These are phyloP conservation scores for Remorina albescens DNA, from an alignment of 2,797 vertebrate genomes.

Conservation along the genomic window DNA sequence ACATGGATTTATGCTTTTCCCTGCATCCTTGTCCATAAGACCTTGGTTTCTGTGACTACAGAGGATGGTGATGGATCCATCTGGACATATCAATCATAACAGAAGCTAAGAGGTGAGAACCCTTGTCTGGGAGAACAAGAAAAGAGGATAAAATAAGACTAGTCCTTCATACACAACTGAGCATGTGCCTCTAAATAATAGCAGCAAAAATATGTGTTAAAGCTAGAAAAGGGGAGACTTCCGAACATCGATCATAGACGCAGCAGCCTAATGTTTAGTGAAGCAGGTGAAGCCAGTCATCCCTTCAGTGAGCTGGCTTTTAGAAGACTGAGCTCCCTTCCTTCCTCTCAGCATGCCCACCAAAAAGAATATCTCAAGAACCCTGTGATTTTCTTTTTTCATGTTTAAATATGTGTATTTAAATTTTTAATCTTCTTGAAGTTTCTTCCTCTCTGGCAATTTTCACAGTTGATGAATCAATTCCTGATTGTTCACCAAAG, in stretches of 20 bases:
- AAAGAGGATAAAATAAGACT: too few species aligned
- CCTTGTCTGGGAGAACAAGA: too few species aligned
- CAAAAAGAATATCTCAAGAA: too few species aligned
- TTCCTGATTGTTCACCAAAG: background rate
- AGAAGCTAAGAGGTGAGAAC: too few species aligned
- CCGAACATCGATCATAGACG: background rate
- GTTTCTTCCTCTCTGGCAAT: background rate
- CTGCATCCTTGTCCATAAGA: too few species aligned
- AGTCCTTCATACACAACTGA: too few species aligned
- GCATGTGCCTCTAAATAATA: background rate
- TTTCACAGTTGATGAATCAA: constrained; percentile 4
- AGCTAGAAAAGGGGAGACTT: background rate
- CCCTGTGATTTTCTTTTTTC: background rate
- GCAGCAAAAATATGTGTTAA: background rate
- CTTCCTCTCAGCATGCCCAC: too few species aligned
- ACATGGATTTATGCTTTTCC: too few species aligned
- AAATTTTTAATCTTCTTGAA: background rate
- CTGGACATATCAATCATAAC: too few species aligned
- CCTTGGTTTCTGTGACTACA: too few species aligned
- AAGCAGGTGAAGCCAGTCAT: background rate
- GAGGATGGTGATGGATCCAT: too few species aligned
- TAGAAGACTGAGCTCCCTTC: too few species aligned
- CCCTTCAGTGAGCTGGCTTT: background rate
- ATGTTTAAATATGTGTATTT: background rate
- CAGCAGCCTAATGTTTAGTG: background rate